Base-by-base conservation (phyloP, 1,140 invertebrate genomes). In the Polypedilum vanderplanki region DNA sequence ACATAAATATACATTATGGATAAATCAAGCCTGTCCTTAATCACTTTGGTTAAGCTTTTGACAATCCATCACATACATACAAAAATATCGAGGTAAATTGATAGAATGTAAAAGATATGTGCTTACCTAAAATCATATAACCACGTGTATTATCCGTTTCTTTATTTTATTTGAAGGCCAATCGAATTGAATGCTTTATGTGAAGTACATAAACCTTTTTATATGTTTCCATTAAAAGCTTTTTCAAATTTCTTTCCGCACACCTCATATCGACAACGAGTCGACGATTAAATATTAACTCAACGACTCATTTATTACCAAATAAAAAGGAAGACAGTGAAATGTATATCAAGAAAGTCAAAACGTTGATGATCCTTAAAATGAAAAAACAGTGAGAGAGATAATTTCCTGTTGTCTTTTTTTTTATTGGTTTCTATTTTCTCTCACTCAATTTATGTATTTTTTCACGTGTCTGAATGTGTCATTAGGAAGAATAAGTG, bases 241-340 rank as follows among this genome's bases (percentile, higher is more conserved):
- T 57, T 57, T 57, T 57, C 46, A 57, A 57, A 12, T 57, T 57
- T 57, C 15, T 46, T n/a, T 57, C 12, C 7, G 4, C 15, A 12
- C 46, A 57, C 7, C 46, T n/a, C 12, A 57, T 12, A 57, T 57
- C 46, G n/a, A 57, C 46, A 57, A n/a, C n/a, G n/a, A n/a, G 12
- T 12, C n/a, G 46, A 57, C 46, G 46, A 57, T 57, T 57, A 57
- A 57, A 57, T 57, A 57, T 57, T 57, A 57, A 57, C 46, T 12
- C 46, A 57, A 57, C 24, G 24, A 33, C 12, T 57, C 12, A 57
- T 57, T 57, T 57, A 57, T 57, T 57, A 57, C 46, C 46, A n/a
- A 57, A 57, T 33, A 33, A 33, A 33, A 33, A 33, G 1, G 24
- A 33, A 5, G n/a, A n/a, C n/a, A 33, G 5, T 33, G 5, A 33